Percentiles rank a stretch among this genome's conserved stretches.
These are phyloP conservation scores for Homalodisca vitripennis DNA, from an alignment of 1,140 invertebrate species.

Conservation along the genomic window DNA sequence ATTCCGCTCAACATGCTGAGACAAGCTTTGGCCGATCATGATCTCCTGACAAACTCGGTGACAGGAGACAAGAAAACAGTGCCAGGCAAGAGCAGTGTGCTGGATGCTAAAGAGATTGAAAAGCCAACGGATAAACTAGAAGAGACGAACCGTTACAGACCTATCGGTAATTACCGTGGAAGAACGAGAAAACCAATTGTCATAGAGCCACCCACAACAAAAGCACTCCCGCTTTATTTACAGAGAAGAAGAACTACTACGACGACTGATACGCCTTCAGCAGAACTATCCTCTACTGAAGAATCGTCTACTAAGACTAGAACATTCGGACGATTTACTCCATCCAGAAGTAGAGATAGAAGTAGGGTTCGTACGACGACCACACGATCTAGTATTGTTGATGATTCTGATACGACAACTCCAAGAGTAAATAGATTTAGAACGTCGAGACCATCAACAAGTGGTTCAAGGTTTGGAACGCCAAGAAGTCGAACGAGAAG, in stretches of 20 bases:
- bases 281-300: not conserved
- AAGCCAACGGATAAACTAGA: not conserved
- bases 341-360: conserved; percentile 6
- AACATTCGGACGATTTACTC: conserved; percentile 17
- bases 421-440: conserved; percentile 3
- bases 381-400: not conserved
- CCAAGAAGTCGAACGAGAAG: conserved; percentile 12
- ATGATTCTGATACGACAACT: not conserved
- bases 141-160: not conserved
- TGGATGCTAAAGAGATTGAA: not conserved
- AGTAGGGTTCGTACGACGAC: not conserved
- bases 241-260: conserved; percentile 18
- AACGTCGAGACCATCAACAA: conserved; percentile 6
- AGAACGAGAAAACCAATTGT: conserved; percentile 10
- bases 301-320: not conserved
- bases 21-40: conserved; percentile 37
- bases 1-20: conserved; percentile 39
- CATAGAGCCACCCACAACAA: conserved; percentile 24
- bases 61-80: conserved; percentile 5
- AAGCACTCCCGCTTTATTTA: conserved; percentile 21
- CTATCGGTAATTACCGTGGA: conserved; percentile 17
- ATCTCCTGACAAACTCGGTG: conserved; percentile 9
- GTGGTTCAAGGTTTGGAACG: conserved; percentile 7
- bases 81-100: conserved; percentile 4
- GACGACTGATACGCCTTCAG: conserved; percentile 7